phyloP scores from a whole-genome alignment of 2,113 vertebrate genomes.

The Pogonocichla stellata region DNA sequence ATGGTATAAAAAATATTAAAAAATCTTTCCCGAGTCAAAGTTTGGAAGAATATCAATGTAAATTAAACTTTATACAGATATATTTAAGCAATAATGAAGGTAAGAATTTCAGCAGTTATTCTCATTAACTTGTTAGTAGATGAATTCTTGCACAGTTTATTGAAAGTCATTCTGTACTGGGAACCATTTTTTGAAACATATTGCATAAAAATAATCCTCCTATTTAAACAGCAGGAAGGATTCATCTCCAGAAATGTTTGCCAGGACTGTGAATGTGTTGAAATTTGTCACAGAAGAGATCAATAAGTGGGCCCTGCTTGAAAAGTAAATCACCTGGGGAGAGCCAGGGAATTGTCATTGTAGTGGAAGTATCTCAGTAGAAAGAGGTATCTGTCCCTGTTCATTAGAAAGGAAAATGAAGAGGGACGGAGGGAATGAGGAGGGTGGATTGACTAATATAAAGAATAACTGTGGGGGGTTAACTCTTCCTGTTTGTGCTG shows the following conservation, averaged over 20 bases:
- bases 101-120: conserved; percentile 19
- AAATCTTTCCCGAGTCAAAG: background rate
- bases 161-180: conserved; percentile 58
- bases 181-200: conserved; percentile 66
- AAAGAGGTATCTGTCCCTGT: conserved; percentile 62
- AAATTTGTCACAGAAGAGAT: conserved; percentile 80
- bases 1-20: background rate
- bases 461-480: conserved; percentile 72
- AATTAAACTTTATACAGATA: background rate
- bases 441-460: conserved; percentile 70
- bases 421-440: conserved; percentile 53
- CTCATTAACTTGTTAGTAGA: conserved; percentile 21
- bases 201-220: conserved; percentile 70
- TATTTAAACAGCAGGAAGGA: conserved; percentile 71
- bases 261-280: conserved; percentile 69
- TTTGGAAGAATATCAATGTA: background rate
- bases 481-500: conserved; percentile 70
- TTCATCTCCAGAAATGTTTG: conserved; percentile 77
- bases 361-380: conserved; percentile 68
- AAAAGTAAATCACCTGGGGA: conserved; percentile 80
- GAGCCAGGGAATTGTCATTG: conserved; percentile 72
- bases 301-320: conserved; percentile 77
- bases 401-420: conserved; percentile 72
- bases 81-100: background rate
- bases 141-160: conserved; percentile 51